These are phyloP conservation scores for Stenurella melanura DNA, from an alignment of 2,888 invertebrate species.

Conservation along the genomic window DNA sequence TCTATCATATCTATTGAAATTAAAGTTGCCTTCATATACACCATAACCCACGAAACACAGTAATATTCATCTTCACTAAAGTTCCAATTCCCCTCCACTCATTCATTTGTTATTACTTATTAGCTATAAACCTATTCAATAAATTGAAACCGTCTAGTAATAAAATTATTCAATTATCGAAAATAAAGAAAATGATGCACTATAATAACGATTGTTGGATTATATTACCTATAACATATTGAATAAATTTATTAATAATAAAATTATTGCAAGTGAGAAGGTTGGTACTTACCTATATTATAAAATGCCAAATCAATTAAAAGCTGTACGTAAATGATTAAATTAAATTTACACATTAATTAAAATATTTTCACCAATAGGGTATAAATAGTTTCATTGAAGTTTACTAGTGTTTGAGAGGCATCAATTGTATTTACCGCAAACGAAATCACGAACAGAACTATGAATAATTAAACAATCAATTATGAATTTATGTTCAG, in stretches of 20 bases:
- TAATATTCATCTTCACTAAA: too few relatives aligned
- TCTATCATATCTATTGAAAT: too few relatives aligned
- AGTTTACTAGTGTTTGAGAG: background rate
- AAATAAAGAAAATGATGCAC: constrained; percentile 19
- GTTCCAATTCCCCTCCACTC: too few relatives aligned
- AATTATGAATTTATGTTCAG: constrained; percentile 18
- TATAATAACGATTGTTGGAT: constrained; percentile 15
- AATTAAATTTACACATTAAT: constrained; percentile 31
- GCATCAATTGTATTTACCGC: background rate
- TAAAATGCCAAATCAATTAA: constrained; percentile 38
- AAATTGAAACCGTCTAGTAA: background rate
- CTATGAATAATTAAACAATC: constrained; percentile 8
- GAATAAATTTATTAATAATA: constrained; percentile 31
- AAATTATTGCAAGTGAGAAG: constrained; percentile 31
- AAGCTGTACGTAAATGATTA: constrained; percentile 29
- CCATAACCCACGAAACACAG: too few relatives aligned
- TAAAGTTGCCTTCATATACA: too few relatives aligned
- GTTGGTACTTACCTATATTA: constrained; percentile 29
- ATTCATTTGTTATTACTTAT: too few relatives aligned
- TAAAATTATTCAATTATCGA: background rate
- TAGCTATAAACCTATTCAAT: too few relatives aligned
- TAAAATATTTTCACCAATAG: constrained; percentile 12
- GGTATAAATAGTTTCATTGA: constrained; percentile 9
- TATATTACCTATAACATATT: constrained; percentile 16
- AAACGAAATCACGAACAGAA: background rate